Evolutionary conservation across 2,797 vertebrate genomes (phyloP).

Genomic region (Leuciscus waleckii): DNA sequence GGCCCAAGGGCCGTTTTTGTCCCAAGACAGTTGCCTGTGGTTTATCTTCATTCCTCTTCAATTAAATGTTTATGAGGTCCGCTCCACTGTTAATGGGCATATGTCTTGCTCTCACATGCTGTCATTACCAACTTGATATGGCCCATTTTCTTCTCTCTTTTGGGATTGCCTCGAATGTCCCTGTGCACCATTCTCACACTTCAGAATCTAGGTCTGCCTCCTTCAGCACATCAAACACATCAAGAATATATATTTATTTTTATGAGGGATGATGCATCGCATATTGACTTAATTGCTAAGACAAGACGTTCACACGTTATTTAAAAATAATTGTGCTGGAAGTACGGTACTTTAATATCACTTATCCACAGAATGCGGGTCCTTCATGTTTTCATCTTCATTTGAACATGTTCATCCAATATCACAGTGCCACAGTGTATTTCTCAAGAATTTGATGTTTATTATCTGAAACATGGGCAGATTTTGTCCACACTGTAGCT

Average conservation of each 20-base stretch:
- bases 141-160: slow-evolving; percentile 38
- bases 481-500: slow-evolving; percentile 46
- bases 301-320: background rate
- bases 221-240: slow-evolving; percentile 30
- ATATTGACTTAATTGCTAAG: background rate
- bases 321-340: background rate
- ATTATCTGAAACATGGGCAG: slow-evolving; percentile 55
- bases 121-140: slow-evolving; percentile 51
- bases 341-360: background rate
- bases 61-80: slow-evolving; percentile 64
- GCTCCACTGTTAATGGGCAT: slow-evolving; percentile 50
- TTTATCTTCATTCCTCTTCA: slow-evolving; percentile 49
- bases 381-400: background rate
- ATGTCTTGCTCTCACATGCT: slow-evolving; percentile 47
- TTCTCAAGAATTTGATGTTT: slow-evolving; percentile 40
- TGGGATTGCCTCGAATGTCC: slow-evolving; percentile 26
- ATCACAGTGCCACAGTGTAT: slow-evolving; percentile 36
- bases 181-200: slow-evolving; percentile 27
- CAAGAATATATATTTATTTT: slow-evolving; percentile 26
- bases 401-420: slow-evolving; percentile 14
- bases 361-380: background rate
- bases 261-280: background rate
- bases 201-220: slow-evolving; percentile 42
- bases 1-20: slow-evolving; percentile 65
- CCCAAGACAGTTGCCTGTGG: slow-evolving; percentile 63